Evolutionary conservation across 2,797 vertebrate genomes (phyloP).

Genomic region (Sebastes minor): DNA sequence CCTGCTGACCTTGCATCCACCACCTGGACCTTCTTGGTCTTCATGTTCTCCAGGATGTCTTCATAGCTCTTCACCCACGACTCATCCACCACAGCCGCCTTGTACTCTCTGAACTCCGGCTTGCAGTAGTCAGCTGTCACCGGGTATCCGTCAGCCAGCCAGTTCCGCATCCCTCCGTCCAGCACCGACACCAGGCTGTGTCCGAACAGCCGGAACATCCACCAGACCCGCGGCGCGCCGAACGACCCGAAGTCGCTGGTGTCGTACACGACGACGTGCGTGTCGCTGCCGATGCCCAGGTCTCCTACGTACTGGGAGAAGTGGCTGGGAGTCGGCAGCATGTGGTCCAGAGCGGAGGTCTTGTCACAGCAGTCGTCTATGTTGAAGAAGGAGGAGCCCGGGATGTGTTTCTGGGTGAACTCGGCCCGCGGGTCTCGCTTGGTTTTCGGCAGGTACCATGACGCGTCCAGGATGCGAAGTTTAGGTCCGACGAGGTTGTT

Average conservation of each 20-base stretch:
- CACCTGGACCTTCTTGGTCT: slow-evolving; percentile 82
- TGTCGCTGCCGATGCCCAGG: slow-evolving; percentile 88
- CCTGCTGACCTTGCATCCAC: slow-evolving; percentile 90
- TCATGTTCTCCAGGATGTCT: slow-evolving; percentile 88
- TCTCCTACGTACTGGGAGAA: slow-evolving; percentile 87
- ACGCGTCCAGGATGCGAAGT: slow-evolving; percentile 89
- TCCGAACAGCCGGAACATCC: slow-evolving; percentile 96
- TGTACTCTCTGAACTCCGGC: slow-evolving; percentile 78
- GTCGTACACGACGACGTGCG: slow-evolving; percentile 95
- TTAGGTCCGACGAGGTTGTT: slow-evolving; percentile 76
- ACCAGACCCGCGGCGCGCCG: slow-evolving; percentile 93
- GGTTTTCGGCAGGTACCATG: slow-evolving; percentile 89
- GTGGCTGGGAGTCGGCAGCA: slow-evolving; percentile 84
- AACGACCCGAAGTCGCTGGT: slow-evolving; percentile 87
- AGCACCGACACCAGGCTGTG: slow-evolving; percentile 91
- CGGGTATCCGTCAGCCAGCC: slow-evolving; percentile 84
- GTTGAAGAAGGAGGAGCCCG: slow-evolving; percentile 90
- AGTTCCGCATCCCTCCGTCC: slow-evolving; percentile 91
- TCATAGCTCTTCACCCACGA: slow-evolving; percentile 90
- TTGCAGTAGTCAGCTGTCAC: slow-evolving; percentile 77
- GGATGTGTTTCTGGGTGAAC: slow-evolving; percentile 87
- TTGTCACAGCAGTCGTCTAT: slow-evolving; percentile 90
- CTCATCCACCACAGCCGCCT: slow-evolving; percentile 74
- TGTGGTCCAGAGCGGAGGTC: slow-evolving; percentile 84
- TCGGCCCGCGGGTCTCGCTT: slow-evolving; percentile 85